Evolutionary conservation across 2,113 vertebrate genomes (phyloP).

Genomic region (Leptosomus discolor): DNA sequence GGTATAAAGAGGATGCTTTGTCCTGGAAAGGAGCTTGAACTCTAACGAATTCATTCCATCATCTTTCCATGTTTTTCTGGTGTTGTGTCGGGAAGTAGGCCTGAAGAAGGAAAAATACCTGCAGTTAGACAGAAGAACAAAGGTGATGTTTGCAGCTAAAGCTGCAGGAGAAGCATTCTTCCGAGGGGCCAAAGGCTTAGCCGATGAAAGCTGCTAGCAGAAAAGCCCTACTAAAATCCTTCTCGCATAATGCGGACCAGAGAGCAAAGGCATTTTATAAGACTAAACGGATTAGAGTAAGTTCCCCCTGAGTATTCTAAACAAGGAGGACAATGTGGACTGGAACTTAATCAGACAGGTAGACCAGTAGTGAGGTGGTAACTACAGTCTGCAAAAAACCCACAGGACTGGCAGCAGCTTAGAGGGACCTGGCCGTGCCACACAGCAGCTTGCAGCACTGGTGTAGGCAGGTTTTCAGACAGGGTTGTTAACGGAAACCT

Average conservation of each 20-base stretch:
- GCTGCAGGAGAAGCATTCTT: not conserved
- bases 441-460: not conserved
- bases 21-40: constrained; percentile 64
- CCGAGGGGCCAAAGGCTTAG: not conserved
- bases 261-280: not conserved
- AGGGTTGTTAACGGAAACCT: constrained; percentile 12
- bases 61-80: constrained; percentile 64
- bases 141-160: not conserved
- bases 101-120: not conserved
- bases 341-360: not conserved
- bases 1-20: constrained; percentile 62
- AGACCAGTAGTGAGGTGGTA: not conserved
- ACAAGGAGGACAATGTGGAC: not conserved
- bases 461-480: not conserved
- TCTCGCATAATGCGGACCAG: not conserved
- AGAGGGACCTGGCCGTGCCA: not conserved
- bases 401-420: not conserved
- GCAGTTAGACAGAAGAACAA: not conserved
- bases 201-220: not conserved
- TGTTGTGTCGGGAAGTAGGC: constrained; percentile 16
- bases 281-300: not conserved
- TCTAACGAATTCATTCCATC: constrained; percentile 77
- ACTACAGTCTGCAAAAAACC: not conserved
- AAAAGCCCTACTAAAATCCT: not conserved
- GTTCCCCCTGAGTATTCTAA: not conserved